These are phyloP conservation scores for Sitta carolinensis DNA, from an alignment of 2,797 vertebrate species.

Conservation along the genomic window DNA sequence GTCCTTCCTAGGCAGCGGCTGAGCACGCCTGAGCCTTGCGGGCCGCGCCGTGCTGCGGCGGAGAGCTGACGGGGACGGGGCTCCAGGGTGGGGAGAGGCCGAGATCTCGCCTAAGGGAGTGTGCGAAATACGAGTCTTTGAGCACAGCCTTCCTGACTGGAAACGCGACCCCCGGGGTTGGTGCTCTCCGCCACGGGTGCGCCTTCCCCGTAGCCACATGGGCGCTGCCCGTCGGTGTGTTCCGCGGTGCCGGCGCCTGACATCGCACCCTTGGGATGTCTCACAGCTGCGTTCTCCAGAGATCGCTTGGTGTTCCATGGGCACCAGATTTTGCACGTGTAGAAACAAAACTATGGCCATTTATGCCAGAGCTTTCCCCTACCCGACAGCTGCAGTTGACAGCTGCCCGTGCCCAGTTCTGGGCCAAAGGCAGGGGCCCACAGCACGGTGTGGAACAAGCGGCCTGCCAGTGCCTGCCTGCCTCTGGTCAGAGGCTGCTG, in stretches of 20 bases:
- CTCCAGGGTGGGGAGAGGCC: too few species aligned
- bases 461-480: rapidly evolving
- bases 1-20: too few species aligned
- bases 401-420: rapidly evolving
- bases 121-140: rapidly evolving
- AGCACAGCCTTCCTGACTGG: rapidly evolving
- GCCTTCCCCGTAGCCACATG: rapidly evolving
- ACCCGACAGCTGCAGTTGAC: background rate
- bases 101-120: rapidly evolving
- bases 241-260: rapidly evolving
- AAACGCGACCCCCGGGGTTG: rapidly evolving
- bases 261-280: rapidly evolving
- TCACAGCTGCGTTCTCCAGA: background rate
- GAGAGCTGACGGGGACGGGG: background rate
- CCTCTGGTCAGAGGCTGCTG: rapidly evolving
- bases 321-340: background rate
- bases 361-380: background rate
- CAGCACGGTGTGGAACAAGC: rapidly evolving
- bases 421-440: background rate
- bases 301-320: rapidly evolving
- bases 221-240: background rate
- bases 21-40: background rate
- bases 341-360: rapidly evolving
- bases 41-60: background rate
- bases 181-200: background rate